phyloP scores from a whole-genome alignment of 2,113 vertebrate species.

The Gymnarchus niloticus region DNA sequence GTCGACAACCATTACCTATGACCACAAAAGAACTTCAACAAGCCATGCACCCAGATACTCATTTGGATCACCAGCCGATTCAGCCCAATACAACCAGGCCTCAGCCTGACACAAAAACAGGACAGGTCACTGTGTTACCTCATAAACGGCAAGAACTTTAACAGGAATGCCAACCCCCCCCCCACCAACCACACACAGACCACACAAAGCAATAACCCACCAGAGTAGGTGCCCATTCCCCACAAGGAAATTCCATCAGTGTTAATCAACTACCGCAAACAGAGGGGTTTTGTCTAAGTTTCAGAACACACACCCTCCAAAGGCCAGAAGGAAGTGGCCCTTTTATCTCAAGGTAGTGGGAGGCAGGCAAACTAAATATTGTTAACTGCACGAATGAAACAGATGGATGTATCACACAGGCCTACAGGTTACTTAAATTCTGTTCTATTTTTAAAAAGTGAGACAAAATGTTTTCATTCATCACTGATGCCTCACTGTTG shows the following conservation, averaged over 20 bases:
- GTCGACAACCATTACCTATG: not conserved
- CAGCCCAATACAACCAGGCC: not conserved
- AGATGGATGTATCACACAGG: not conserved
- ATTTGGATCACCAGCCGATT: not conserved
- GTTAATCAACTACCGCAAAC: constrained; percentile 6
- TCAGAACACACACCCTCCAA: constrained; percentile 12
- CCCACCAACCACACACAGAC: not conserved
- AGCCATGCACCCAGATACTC: not conserved
- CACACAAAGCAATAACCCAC: not conserved
- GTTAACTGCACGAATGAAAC: not conserved
- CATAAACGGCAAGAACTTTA: not conserved
- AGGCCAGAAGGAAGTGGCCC: not conserved
- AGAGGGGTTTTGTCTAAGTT: not conserved
- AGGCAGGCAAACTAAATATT: not conserved
- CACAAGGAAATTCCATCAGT: not conserved
- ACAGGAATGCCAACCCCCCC: not conserved
- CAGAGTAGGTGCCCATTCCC: not conserved
- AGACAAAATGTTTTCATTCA: not conserved
- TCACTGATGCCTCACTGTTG: not conserved
- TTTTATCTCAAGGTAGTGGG: not conserved
- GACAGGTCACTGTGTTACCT: not conserved
- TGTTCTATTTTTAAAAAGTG: too few species aligned
- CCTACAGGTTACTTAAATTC: too few species aligned
- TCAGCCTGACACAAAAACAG: not conserved
- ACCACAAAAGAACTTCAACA: too few species aligned